Evolutionary conservation across 53 echinoderm and acorn worm species (phyloP), one percentile per base, ranked within the genome.

Genomic region (Mesocentrotus franciscanus): DNA sequence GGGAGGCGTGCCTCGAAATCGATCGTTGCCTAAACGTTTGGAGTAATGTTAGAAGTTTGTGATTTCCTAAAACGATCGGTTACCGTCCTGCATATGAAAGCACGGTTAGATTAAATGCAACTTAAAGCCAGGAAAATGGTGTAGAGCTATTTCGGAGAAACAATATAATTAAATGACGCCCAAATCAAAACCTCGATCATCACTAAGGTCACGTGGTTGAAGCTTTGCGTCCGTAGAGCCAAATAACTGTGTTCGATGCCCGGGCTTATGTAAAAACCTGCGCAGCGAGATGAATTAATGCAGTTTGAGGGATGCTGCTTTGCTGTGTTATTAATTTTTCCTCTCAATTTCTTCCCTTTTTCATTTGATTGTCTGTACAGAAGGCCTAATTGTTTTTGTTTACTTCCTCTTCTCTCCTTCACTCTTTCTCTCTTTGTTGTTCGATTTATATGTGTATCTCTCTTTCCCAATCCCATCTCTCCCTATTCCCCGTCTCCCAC

Each of bases 61-160:
- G 81, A 81, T 81, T 81, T 81, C 81, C 81, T 81, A 6, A 1
- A 27, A 81, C 33, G 81, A 81, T 81, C 81, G 33, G 6, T 81
- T 36, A 42, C 81, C 0, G 36, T 18, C 15, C 15, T 13, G 35
- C 4, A 16, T 39, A 36, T 36, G 13, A 13, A 74, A 68, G 3
- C 9, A 26, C 4, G 24, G 68, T 68, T 68, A 68, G 68, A 6
- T 4, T 18, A 68, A 68, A 68, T 68, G 68, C 0, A 22, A 5
- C 68, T 68, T 68, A 22, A 24, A 68, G 68, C 8, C 68, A 24
- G 1, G 68, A 8, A 68, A 20, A 24, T 18, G 22, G 22, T 68
- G 24, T 20, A 26, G 22, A 24, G 24, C 20, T 22, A 20, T 68
- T 68, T 24, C 20, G 68, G 24, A 4, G 26, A 68, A 24, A 68